phyloP scores from a whole-genome alignment of 2,888 invertebrate genomes.

The Epicampocera succincta region DNA sequence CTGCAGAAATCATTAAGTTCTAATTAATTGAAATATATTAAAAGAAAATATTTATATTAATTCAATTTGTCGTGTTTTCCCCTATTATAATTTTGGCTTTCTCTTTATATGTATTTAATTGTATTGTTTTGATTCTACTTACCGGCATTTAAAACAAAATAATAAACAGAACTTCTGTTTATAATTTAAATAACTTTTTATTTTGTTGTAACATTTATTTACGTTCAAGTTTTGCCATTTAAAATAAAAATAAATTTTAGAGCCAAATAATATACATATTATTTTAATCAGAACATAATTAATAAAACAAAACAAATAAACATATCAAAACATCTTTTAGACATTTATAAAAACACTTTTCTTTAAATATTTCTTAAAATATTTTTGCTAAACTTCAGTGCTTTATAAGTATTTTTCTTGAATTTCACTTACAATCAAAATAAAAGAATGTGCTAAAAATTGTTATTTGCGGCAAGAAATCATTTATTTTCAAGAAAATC shows the following conservation, averaged over 20 bases:
- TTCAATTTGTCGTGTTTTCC: too few species aligned
- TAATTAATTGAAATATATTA: too few species aligned
- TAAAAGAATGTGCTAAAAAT: too few species aligned
- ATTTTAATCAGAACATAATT: neutral
- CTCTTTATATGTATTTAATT: too few species aligned
- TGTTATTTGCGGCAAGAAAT: too few species aligned
- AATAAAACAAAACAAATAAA: neutral
- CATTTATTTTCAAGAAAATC: too few species aligned
- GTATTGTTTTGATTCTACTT: too few species aligned
- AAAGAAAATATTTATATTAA: too few species aligned
- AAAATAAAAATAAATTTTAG: constrained; percentile 40
- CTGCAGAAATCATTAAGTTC: too few species aligned
- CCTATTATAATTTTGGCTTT: too few species aligned
- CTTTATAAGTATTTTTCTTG: neutral
- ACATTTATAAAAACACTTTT: constrained; percentile 6
- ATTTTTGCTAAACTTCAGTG: neutral
- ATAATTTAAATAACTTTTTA: constrained; percentile 3
- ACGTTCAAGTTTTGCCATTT: neutral
- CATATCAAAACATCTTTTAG: neutral
- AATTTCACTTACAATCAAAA: neutral
- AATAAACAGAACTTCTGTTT: too few species aligned
- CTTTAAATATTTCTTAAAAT: neutral
- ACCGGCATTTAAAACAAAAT: too few species aligned
- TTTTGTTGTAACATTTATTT: constrained; percentile 19
- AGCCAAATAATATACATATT: neutral